Evolutionary conservation across 1,140 invertebrate genomes (phyloP).

Genomic region (Atta texana): DNA sequence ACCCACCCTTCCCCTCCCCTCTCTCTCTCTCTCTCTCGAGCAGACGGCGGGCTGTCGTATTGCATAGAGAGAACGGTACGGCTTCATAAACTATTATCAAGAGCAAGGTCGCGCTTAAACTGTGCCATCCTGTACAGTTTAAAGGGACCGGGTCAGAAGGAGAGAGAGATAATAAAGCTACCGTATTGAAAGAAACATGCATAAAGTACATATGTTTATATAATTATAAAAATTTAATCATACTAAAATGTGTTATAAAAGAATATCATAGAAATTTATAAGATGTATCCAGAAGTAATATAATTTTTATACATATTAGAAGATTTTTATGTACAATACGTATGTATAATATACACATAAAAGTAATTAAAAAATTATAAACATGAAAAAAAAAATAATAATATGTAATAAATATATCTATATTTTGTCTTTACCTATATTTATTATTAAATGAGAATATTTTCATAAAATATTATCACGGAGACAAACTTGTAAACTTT

Average conservation of each 20-base stretch:
- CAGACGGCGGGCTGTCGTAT: slow-evolving; percentile 67
- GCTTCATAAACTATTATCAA: slow-evolving; percentile 85
- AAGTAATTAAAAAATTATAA: not conserved
- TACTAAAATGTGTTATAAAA: not conserved
- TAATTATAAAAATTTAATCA: not conserved
- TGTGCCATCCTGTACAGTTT: slow-evolving; percentile 82
- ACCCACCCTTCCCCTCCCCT: slow-evolving; percentile 69
- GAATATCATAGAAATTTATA: not conserved
- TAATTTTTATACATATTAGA: not conserved
- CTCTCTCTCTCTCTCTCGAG: slow-evolving; percentile 43
- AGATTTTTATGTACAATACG: not conserved
- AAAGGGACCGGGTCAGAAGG: slow-evolving; percentile 77
- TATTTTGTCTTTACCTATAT: not conserved
- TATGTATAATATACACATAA: not conserved
- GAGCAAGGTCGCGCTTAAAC: slow-evolving; percentile 83
- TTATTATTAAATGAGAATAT: not conserved
- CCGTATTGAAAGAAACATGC: not conserved
- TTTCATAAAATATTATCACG: not conserved
- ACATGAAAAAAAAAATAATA: not conserved
- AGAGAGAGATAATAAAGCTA: slow-evolving; percentile 75
- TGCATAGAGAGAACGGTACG: slow-evolving; percentile 70
- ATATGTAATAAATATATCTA: not conserved
- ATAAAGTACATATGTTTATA: not conserved
- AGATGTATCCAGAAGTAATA: not conserved
- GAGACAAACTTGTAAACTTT: not conserved